Base-by-base conservation (phyloP, 1,140 invertebrate species). In the Leucophenga varia region DNA sequence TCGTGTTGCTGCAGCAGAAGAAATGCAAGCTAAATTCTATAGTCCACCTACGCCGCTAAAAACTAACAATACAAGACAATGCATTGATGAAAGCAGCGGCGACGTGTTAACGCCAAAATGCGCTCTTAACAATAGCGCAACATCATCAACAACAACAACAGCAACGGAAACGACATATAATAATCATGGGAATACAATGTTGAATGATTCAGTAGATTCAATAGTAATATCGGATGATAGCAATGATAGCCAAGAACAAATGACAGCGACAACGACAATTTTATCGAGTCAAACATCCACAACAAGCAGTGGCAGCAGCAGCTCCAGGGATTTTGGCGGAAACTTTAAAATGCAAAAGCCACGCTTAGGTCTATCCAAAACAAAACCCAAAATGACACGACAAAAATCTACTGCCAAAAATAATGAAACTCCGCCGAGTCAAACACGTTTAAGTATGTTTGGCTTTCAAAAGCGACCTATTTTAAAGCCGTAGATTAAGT, bases 361-460 rank as follows among this genome's bases (percentile, higher is more conserved):
- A 18, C 53, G 54, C 7, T 19, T 72, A 10, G 69, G 69, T 16
- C 39, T 72, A n/a, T 56, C 64, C 3, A 72, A 60, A 44, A 50
- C 59, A 12, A 47, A 49, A 40, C 14, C 3, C 1, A 49, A 47
- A 22, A 22, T 34, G 17, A 5, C 54, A 8, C 17, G 12, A 30
- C 54, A 54, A 30, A 52, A 55, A 18, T 6, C 38, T 31, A 55
- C 21, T 21, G 42, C 49, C 28, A 47, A 42, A 38, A 38, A n/a
- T n/a, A n/a, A n/a, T n/a, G 39, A 12, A 68, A 47, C 10, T 35
- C 43, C 38, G 42, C 28, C 47, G 53, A 55, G 49, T 54, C 70
- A 73, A 52, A 49, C 59, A 1, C 67, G 61, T 37, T 55, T 73
- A 1, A 73, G 70, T 46, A 73, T 71, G 70, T 73, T 73, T 52